Percentiles rank a stretch among this genome's conserved stretches.
These are phyloP conservation scores for Terrapene triunguis DNA, from an alignment of 2,113 vertebrate genomes.

Conservation along the genomic window DNA sequence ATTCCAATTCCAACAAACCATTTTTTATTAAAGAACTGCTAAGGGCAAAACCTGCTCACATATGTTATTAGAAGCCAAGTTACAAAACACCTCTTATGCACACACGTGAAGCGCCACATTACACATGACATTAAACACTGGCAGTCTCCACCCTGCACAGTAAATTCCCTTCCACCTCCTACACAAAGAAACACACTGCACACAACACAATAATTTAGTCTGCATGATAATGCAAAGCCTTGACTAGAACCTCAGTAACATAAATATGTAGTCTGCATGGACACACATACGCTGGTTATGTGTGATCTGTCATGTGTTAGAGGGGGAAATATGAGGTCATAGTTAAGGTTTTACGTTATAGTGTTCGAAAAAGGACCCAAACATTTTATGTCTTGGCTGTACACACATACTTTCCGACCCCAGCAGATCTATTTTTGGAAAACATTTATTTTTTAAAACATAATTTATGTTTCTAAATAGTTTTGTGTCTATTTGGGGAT, in stretches of 20 bases:
- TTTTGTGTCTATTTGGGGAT: background rate
- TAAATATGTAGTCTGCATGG: fast-evolving
- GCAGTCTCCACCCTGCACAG: background rate
- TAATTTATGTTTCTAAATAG: background rate
- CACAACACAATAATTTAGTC: background rate
- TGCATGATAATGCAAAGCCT: fast-evolving
- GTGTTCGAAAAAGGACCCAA: background rate
- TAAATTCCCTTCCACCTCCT: background rate
- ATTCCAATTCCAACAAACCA: background rate
- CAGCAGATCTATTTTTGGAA: background rate
- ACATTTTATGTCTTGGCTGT: background rate
- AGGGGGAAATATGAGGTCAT: background rate
- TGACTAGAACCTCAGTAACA: background rate
- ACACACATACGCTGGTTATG: background rate
- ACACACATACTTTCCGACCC: background rate
- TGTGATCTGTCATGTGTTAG: background rate
- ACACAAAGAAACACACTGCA: fast-evolving
- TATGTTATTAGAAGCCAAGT: background rate
- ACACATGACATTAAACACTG: background rate
- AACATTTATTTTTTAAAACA: background rate
- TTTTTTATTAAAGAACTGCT: background rate
- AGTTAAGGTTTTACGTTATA: background rate
- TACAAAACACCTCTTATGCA: background rate
- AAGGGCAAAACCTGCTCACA: background rate
- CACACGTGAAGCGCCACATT: background rate